Conservation (phyloP, 2,888 invertebrate species). For the Morinoia aosen region DNA sequence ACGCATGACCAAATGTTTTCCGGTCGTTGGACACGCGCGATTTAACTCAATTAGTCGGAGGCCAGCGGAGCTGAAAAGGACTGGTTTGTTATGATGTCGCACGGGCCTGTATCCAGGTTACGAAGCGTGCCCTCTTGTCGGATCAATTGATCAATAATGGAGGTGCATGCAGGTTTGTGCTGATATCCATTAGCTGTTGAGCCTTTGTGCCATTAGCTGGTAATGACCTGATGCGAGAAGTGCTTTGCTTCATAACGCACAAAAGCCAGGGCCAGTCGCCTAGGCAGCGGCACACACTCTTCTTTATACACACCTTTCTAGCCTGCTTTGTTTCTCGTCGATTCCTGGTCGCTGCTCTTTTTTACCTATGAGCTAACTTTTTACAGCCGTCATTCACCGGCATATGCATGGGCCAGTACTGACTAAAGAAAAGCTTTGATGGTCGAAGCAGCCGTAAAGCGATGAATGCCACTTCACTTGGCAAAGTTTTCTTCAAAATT, state of each 20-base stretch:
- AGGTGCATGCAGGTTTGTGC: background rate
- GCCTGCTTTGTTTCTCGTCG: background rate
- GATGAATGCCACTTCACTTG: background rate
- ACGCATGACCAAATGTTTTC: background rate
- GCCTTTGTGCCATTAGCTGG: background rate
- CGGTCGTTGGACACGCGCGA: background rate
- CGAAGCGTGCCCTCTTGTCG: background rate
- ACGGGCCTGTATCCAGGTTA: background rate
- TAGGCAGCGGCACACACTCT: background rate
- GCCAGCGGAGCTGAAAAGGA: background rate
- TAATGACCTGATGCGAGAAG: background rate
- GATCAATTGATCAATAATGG: slow-evolving; percentile 33
- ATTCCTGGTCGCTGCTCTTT: background rate
- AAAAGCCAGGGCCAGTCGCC: background rate
- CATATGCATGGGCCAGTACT: background rate
- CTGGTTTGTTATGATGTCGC: slow-evolving; percentile 24
- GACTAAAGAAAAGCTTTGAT: background rate
- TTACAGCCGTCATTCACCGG: background rate
- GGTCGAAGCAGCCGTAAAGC: background rate
- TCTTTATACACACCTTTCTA: background rate
- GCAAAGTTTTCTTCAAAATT: background rate
- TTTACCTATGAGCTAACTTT: background rate
- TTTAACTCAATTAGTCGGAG: background rate
- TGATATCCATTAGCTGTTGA: background rate
- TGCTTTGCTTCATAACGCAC: background rate